Evolutionary conservation across 2,797 vertebrate species (phyloP), one percentile per base, ranked within the genome.

Genomic region (Ptychadena robeensis): DNA sequence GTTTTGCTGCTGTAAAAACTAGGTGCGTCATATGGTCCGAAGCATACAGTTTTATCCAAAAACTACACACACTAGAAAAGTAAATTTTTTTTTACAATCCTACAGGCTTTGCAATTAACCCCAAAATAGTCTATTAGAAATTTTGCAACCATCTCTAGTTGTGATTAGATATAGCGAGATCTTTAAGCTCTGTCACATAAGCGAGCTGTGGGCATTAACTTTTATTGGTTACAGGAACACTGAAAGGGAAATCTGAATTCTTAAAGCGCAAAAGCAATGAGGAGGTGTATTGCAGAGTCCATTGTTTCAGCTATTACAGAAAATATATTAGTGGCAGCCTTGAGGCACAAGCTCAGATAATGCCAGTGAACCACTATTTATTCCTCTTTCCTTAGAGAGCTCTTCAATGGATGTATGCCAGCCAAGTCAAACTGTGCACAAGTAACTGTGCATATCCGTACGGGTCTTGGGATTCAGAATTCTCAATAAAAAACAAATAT

Each of bases 291-390:
- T 74, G 38, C 10, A 83, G 12, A 32, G 80, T 65, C 69, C 37
- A 83, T 73, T 76, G 74, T 70, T 8, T 85, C 85, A 63, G 2
- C 73, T 86, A 67, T 77, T 81, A 74, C 28, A 71, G 30, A 12
- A 73, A 83, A 75, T 66, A 65, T 65, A 79, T 70, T 73, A 85
- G 81, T 69, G 40, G 80, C 25, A 85, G 10, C 32, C 25, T 63
- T 30, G 73, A 83, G 40, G 28, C 53, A 76, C 18, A 78, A 57
- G 37, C 22, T 53, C 68, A 67, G 28, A 73, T 73, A 86, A 79
- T 80, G n/a, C 71, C 68, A 78, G 18, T 61, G 53, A 78, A 73
- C 1, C 10, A n/a, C 15, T 82, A 87, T 79, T 83, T 61, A 4
- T 12, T 61, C n/a, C 81, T 6, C 37, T 14, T 72, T 65, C 4